phyloP scores from a whole-genome alignment of 2,888 invertebrate genomes.

The Pyrgus malvae region DNA sequence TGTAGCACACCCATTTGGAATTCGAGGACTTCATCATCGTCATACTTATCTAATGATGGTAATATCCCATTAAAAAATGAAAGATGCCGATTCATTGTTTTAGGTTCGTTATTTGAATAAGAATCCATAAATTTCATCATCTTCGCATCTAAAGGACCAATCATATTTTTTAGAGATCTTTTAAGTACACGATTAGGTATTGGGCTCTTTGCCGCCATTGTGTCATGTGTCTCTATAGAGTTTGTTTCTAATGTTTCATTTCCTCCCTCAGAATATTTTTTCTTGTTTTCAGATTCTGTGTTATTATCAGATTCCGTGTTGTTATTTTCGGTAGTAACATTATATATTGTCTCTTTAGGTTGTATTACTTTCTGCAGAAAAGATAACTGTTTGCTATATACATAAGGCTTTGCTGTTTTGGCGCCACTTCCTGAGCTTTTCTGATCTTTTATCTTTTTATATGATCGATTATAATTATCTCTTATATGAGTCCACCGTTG shows the following conservation, averaged over 20 bases:
- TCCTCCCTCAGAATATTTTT: conserved; percentile 28
- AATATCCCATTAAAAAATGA: conserved; percentile 12
- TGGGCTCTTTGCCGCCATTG: conserved; percentile 28
- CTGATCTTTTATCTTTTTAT: conserved; percentile 37
- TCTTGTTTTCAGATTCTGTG: conserved; percentile 29
- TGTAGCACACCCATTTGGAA: conserved; percentile 38
- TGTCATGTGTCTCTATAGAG: conserved; percentile 25
- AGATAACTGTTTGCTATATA: conserved; percentile 36
- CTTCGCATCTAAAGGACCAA: conserved; percentile 27
- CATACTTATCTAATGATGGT: conserved; percentile 7
- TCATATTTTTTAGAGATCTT: conserved; percentile 17
- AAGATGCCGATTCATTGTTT: conserved; percentile 13
- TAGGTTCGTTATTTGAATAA: conserved; percentile 30
- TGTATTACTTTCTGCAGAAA: conserved; percentile 38
- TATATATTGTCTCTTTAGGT: conserved; percentile 30
- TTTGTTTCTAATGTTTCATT: conserved; percentile 29
- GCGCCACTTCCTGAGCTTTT: conserved; percentile 25
- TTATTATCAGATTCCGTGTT: conserved; percentile 26
- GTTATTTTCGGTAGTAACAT: conserved; percentile 22
- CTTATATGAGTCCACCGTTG: conserved; percentile 39
- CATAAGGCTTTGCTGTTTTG: conserved; percentile 35
- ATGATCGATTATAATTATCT: conserved; percentile 40
- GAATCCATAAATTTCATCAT: conserved; percentile 32
- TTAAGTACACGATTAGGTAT: conserved; percentile 11
- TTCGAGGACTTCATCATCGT: conserved; percentile 40